Evolutionary conservation across 92 coral and sea anemone genomes (phyloP), one percentile per base, ranked within the genome.

Genomic region (Zoanthus solanderi): DNA sequence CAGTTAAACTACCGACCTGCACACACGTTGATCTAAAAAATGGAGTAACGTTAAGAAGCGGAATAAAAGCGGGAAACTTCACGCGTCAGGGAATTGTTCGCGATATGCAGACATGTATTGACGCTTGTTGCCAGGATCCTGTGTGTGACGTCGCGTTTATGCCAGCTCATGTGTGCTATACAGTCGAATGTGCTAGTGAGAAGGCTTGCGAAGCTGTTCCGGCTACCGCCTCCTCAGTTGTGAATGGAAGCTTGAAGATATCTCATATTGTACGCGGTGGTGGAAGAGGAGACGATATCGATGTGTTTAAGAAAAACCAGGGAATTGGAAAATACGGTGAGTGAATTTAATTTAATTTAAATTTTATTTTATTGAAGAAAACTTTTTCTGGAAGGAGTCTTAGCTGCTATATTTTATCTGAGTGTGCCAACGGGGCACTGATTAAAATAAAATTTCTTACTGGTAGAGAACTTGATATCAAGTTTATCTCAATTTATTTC

Each of bases 71-170:
- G 52, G 99, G 99, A 79, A 94, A 94, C 52, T 97, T 97, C 84
- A 95, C 95, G 50, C 96, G 96, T 74, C 94, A 95, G 16, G 99
- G 99, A 37, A 92, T 92, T 75, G 92, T 97, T 83, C 94, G 98
- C 58, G 99, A 97, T 94, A 97, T 97, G 99, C 99, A 97, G 86
- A 97, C 99, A 3, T 97, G 99, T 73, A 89, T 97, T 12, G 99
- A 97, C 72, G 99, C 98, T 53, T 97, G 99, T 63, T 97, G 99
- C 83, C 99, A 97, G 77, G 99, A 97, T 4, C 84, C 89, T 34
- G 58, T 86, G 46, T 96, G 99, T 89, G 94, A 93, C 90, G 99
- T 97, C 9, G 99, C 99, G 10, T 97, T 97, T 78, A 97, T 97
- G 99, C 97, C 99, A 0, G 96, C 95, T 46, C 88, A 90, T 76